Evolutionary conservation across 2,888 invertebrate genomes (phyloP), one percentile per base, ranked within the genome.

Genomic region (Drosophila robusta): DNA sequence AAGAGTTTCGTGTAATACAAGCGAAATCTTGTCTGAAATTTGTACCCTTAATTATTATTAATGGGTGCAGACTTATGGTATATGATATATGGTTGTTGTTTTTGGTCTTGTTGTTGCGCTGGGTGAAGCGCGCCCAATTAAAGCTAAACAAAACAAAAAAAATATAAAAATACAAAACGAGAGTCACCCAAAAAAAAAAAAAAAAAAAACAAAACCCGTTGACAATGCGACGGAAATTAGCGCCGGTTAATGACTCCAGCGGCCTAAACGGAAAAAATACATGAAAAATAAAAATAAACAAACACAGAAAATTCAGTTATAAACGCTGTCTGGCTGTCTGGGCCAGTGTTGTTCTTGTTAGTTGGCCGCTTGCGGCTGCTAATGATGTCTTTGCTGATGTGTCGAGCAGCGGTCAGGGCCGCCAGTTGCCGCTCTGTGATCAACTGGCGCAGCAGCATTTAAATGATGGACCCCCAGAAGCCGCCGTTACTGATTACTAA

Each of bases 401-500:
- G 62, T 47, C 52, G 62, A 50, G 38, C 72, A 49, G 63, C 61
- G 87, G 87, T 87, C 85, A 85, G 71, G 87, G 87, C 73, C 77
- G 41, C 26, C 52, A n/a, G 52, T 45, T 41, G 38, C 54, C 75
- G 80, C 87, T 82, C 80, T 87, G 80, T 87, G 84, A 83, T 87
- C 87, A 83, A 65, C 58, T 68, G 14, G 14, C 64, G 58, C 42
- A 44, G 60, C 70, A 77, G 29, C 69, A 66, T 76, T 72, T 84
- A 83, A 83, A 77, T 87, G 83, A 83, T 83, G 83, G 77, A 44
- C 63, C 60, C 67, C 77, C 67, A 80, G 84, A 71, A 83, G 82
- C 85, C 62, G 75, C 45, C 52, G 54, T 44, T 47, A 60, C 64
- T 60, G 49, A 58, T 56, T 38, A 57, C 67, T 84, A 87, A 87